Percentiles rank a stretch among this genome's conserved stretches.
phyloP scores from a whole-genome alignment of 2,113 vertebrate genomes.

The Dermatemys mawii region DNA sequence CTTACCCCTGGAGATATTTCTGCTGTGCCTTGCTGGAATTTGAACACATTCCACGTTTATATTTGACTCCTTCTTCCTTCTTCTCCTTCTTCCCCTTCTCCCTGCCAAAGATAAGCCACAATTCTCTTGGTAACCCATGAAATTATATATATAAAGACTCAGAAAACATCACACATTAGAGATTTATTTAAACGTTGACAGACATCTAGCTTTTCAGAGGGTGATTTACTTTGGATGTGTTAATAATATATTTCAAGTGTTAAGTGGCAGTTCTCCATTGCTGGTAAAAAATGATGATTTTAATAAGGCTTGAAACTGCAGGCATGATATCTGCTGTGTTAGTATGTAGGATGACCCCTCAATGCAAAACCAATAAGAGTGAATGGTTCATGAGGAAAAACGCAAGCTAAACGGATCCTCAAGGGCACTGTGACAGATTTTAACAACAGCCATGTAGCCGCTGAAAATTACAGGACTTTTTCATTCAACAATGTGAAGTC shows the following conservation, averaged over 20 bases:
- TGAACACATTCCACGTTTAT: not conserved
- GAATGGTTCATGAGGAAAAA: conserved; percentile 12
- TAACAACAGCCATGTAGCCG: conserved; percentile 19
- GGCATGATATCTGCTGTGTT: conserved; percentile 44
- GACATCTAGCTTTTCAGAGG: conserved; percentile 8
- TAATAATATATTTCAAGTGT: conserved; percentile 54
- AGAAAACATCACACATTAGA: conserved; percentile 19
- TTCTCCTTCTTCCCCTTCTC: not conserved
- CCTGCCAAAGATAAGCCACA: not conserved
- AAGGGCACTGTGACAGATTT: conserved; percentile 45
- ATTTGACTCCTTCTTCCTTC: no score
- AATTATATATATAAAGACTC: no score
- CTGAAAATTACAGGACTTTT: conserved; percentile 18
- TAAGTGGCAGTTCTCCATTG: conserved; percentile 31
- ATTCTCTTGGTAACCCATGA: not conserved
- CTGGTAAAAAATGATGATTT: conserved; percentile 67
- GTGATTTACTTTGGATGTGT: conserved; percentile 30
- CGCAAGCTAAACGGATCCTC: conserved; percentile 19
- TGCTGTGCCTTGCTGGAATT: not conserved
- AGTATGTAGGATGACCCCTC: conserved; percentile 18
- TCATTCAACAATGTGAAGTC: not conserved
- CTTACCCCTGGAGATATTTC: not conserved
- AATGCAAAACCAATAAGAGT: conserved; percentile 56
- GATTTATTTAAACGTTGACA: conserved; percentile 38
- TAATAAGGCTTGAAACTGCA: conserved; percentile 48